Base-by-base conservation (phyloP, 1,140 invertebrate species). In the Cotesia chilonis region DNA sequence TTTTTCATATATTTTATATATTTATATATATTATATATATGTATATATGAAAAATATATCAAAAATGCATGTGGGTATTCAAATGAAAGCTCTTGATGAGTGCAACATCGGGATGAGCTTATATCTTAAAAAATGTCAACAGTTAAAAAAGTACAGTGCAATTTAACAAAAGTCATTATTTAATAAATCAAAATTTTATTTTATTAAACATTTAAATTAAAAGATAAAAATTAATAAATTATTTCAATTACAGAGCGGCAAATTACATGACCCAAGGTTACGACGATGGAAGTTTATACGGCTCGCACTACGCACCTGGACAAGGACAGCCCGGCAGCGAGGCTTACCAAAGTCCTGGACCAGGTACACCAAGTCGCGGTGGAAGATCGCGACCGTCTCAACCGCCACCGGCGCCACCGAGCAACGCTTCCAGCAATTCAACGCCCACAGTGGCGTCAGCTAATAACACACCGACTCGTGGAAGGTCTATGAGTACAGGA, bases 341-440 rank as follows among this genome's bases (percentile, higher is more conserved):
- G 12, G 83, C 83, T 52, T 87, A 87, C 70, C 85, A 87, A 71
- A 87, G 84, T 75, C 85, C 86, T 68, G 83, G 90, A 41, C 88
- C 90, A 66, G 88, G 85, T 60, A 90, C 89, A 5, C 89, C 89
- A 1, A 90, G 89, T 69, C 80, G 89, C 78, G 83, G 87, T 57
- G 84, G 84, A 57, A 89, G 91, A 80, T 89, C 90, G 67, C 88
- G 94, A 72, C 95, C 95, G n/a, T 91, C 93, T 66, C 92, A 94
- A 80, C 94, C 95, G 68, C 95, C 94, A 68, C 95, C 95, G 66
- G 94, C 94, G 69, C 95, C 95, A 10, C 95, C 94, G 60, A 89
- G 90, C 35, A 90, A 88, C 77, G 84, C 88, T 51, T 91, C 90
- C 68, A 91, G 89, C 78, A 91, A 91, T 76, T 90, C 90, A 28